These are phyloP conservation scores for Platyscapa corneri DNA, from an alignment of 1,140 invertebrate genomes.

Conservation along the genomic window DNA sequence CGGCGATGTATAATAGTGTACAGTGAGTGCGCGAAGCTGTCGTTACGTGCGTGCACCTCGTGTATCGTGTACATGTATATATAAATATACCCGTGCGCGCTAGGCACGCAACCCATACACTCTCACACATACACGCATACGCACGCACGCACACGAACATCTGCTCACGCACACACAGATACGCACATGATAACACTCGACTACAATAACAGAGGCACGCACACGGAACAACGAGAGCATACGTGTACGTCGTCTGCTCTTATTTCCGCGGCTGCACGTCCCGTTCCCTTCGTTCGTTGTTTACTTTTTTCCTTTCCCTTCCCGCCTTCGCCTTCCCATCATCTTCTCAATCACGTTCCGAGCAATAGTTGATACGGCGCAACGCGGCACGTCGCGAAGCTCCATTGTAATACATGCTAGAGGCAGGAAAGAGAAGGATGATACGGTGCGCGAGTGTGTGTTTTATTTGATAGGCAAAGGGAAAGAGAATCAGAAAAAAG, in stretches of 20 bases:
- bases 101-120: neutral
- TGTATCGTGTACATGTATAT: neutral
- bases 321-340: neutral
- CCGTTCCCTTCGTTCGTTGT: neutral
- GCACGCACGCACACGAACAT: neutral
- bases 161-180: too few species aligned
- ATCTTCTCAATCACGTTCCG: neutral
- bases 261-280: neutral
- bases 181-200: neutral
- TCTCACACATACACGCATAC: neutral
- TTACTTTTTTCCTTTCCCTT: slow-evolving; percentile 26
- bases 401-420: neutral
- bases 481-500: neutral
- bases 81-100: neutral
- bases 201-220: neutral
- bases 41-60: slow-evolving; percentile 22
- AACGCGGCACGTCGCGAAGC: slow-evolving; percentile 3
- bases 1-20: neutral
- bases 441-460: slow-evolving; percentile 52
- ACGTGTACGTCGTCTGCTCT: slow-evolving; percentile 14
- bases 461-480: slow-evolving; percentile 7
- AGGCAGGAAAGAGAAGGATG: slow-evolving; percentile 45
- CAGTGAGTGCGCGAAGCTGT: slow-evolving; percentile 21
- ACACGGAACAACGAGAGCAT: slow-evolving; percentile 1
- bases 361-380: slow-evolving; percentile 7